Percentiles rank a stretch among this genome's conserved stretches.
These are phyloP conservation scores for Nannospalax galili DNA, from an alignment of 2,113 vertebrate species.

Conservation along the genomic window DNA sequence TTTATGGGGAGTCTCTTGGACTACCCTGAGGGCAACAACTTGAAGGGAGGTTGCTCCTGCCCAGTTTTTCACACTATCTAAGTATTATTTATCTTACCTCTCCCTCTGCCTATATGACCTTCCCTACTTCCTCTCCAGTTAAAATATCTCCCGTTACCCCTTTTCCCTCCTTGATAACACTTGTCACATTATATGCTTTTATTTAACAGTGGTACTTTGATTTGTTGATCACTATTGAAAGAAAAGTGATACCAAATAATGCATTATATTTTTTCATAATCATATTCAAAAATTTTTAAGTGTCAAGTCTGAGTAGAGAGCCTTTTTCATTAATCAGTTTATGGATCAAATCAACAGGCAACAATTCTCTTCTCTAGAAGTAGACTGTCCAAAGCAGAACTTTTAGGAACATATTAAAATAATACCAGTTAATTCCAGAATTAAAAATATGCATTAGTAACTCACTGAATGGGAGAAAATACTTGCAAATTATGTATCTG, in stretches of 20 bases:
- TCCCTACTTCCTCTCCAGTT: too few relatives aligned
- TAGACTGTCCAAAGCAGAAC: background rate
- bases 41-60: too few relatives aligned
- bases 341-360: background rate
- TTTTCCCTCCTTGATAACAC: too few relatives aligned
- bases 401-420: background rate
- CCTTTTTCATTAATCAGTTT: background rate
- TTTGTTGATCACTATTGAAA: constrained; percentile 79
- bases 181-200: too few relatives aligned
- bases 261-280: background rate
- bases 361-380: background rate
- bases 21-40: too few relatives aligned
- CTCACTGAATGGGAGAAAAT: background rate
- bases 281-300: background rate
- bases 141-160: too few relatives aligned
- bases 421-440: background rate
- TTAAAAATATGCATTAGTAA: background rate
- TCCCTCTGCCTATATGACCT: too few relatives aligned
- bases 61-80: too few relatives aligned
- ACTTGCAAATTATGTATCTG: background rate
- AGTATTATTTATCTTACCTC: too few relatives aligned
- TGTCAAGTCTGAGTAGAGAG: background rate
- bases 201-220: constrained; percentile 80
- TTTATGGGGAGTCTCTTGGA: too few relatives aligned
- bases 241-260: constrained; percentile 73